Evolutionary conservation across 1,140 invertebrate genomes (phyloP).

Genomic region (Temnothorax nylanderi): DNA sequence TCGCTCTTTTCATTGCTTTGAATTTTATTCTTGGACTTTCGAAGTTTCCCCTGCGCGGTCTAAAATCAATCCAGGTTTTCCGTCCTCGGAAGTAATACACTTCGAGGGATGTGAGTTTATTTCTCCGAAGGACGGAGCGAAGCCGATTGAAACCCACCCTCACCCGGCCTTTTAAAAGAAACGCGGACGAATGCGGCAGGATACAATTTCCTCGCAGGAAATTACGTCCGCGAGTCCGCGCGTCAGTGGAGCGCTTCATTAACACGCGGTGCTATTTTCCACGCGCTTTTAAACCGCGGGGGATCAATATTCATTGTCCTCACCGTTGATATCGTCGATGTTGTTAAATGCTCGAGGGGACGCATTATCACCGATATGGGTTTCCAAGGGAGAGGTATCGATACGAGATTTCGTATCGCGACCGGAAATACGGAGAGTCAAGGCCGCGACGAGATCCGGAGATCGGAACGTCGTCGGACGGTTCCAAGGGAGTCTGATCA

Average conservation of each 20-base stretch:
- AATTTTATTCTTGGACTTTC: not conserved
- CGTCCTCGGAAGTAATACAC: conserved; percentile 1
- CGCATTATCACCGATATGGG: not conserved
- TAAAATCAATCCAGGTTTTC: conserved; percentile 4
- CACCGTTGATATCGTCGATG: not conserved
- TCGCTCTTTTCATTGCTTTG: not conserved
- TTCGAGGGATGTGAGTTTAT: not conserved
- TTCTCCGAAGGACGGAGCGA: conserved; percentile 17
- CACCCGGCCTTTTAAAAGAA: conserved; percentile 17
- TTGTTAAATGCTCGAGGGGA: conserved; percentile 9
- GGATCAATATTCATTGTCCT: conserved; percentile 54
- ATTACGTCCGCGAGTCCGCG: conserved; percentile 38
- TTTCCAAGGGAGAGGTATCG: not conserved
- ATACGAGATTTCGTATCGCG: not conserved
- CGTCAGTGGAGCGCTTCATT: conserved; percentile 23
- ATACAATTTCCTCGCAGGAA: conserved; percentile 60
- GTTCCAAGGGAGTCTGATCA: not conserved
- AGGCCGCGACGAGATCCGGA: not conserved
- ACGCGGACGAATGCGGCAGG: conserved; percentile 41
- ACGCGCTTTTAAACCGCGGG: conserved; percentile 30
- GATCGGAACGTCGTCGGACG: not conserved
- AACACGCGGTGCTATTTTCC: conserved; percentile 22
- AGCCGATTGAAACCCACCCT: conserved; percentile 26
- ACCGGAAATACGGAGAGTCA: not conserved
- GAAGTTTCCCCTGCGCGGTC: not conserved